phyloP scores from a whole-genome alignment of 2,797 vertebrate species.

The Lagocephalus sceleratus region DNA sequence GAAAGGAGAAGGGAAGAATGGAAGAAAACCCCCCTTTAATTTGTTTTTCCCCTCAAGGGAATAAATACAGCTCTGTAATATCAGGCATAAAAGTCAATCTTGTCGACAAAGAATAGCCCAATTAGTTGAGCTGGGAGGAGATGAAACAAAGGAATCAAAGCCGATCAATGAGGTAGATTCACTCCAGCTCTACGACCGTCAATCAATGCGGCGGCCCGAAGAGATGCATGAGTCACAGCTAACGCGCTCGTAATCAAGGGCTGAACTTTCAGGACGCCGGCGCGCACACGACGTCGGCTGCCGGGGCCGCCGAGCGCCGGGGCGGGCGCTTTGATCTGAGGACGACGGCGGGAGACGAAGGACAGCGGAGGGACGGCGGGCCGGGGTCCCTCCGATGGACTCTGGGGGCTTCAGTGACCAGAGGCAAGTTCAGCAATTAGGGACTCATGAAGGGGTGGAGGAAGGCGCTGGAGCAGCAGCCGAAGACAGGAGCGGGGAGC shows the following conservation, averaged over 20 bases:
- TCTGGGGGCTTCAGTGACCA: too few relatives aligned
- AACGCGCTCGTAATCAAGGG: conserved; percentile 49
- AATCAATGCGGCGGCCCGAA: conserved; percentile 46
- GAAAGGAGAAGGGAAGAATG: conserved; percentile 34
- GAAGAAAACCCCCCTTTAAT: conserved; percentile 62
- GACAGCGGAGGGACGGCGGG: too few relatives aligned
- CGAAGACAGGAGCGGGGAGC: too few relatives aligned
- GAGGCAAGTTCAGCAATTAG: too few relatives aligned
- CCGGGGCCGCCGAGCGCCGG: neutral
- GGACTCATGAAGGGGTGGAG: too few relatives aligned
- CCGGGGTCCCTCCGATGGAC: too few relatives aligned
- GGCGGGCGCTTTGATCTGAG: too few relatives aligned
- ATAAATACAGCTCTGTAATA: conserved; percentile 68
- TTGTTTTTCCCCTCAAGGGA: conserved; percentile 69
- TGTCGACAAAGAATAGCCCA: conserved; percentile 66
- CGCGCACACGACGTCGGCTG: neutral
- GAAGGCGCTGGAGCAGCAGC: too few relatives aligned
- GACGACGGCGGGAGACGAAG: too few relatives aligned
- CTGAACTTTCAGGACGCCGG: conserved; percentile 35
- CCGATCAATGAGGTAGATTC: conserved; percentile 68
- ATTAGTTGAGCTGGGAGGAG: conserved; percentile 64
- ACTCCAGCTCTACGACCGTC: conserved; percentile 33
- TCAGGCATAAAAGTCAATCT: conserved; percentile 71
- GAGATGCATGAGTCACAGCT: conserved; percentile 34
- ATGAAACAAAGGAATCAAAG: conserved; percentile 70